These are phyloP conservation scores for Vollenhovia emeryi DNA, from an alignment of 1,140 invertebrate genomes.

Conservation along the genomic window DNA sequence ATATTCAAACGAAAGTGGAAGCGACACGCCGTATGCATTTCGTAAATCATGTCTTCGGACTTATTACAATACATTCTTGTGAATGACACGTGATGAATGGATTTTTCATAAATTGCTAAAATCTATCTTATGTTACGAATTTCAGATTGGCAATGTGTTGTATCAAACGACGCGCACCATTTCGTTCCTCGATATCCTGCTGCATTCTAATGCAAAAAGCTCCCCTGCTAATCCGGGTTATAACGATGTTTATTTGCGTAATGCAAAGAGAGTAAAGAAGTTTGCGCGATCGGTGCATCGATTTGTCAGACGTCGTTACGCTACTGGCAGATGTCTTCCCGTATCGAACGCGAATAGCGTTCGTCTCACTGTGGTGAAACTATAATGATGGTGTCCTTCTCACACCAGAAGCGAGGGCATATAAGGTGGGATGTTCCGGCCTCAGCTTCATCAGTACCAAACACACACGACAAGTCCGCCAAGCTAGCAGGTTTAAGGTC, in stretches of 20 bases:
- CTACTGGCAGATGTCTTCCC: conserved; percentile 79
- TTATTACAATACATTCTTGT: background rate
- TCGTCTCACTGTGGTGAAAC: conserved; percentile 80
- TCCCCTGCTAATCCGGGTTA: background rate
- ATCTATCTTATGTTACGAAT: background rate
- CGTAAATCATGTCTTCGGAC: background rate
- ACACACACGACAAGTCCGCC: conserved; percentile 81
- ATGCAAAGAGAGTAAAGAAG: background rate
- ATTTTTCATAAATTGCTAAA: background rate
- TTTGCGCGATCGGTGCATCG: background rate
- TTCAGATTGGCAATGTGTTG: background rate
- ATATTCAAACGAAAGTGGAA: background rate
- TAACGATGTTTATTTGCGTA: background rate
- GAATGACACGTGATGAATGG: background rate
- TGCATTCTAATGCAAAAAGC: background rate
- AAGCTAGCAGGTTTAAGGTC: conserved; percentile 78
- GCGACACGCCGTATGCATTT: background rate
- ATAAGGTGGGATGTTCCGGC: conserved; percentile 85
- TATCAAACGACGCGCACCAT: background rate
- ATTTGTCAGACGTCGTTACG: conserved; percentile 55
- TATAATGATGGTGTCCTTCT: conserved; percentile 80
- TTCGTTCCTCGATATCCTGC: background rate
- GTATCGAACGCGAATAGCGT: conserved; percentile 75
- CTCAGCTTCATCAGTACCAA: conserved; percentile 83
- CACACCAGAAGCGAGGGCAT: conserved; percentile 82